Base-by-base conservation (phyloP, 2,888 invertebrate genomes). In the Macrosoma leucophasiata region DNA sequence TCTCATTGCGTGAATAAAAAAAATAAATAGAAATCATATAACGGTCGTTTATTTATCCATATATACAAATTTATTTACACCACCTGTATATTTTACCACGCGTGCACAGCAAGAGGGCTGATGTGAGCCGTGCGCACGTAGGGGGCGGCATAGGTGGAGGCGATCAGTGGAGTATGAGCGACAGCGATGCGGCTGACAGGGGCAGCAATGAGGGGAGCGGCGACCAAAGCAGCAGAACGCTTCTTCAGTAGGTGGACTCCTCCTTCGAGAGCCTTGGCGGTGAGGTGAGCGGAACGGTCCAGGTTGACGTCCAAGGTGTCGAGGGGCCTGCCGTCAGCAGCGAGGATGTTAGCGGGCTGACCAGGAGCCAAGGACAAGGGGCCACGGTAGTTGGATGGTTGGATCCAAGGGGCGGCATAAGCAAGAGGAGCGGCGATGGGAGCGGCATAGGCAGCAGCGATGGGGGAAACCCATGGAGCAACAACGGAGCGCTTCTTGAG, bases 221-320 rank as follows among this genome's bases (percentile, higher is more conserved):
- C 35, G 7, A 56, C 26, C 12, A 50, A 17, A 4, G 48, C 43
- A 2, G 51, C 43, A 3, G 75, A 72, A 19, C 75, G 72, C 44
- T 76, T 76, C 50, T 58, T 57, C 31, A 60, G 39, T 20, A 56
- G 35, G 46, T 76, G 77, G 31, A 75, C 35, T 17, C 70, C 69
- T 31, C 49, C 55, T 23, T 60, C 56, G 10, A 72, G 46, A 1
- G 76, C 72, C 54, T 81, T 79, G 14, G 81, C 76, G 21, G 75
- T 69, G 52, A 57, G 53, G 54, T 81, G 82, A 7, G 77, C 77
- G 10, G 77, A 64, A 46, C 77, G 78, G 62, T 81, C 79, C 56
- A 75, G 43, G 64, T 81, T 81, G 13, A 82, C 82, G 28, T 79
- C 79, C 51, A 78, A 48, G 21, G 82, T 82, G 48, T 81, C 82